These are phyloP conservation scores for Ferrisia virgata DNA, from an alignment of 2,888 invertebrate species.

Conservation along the genomic window DNA sequence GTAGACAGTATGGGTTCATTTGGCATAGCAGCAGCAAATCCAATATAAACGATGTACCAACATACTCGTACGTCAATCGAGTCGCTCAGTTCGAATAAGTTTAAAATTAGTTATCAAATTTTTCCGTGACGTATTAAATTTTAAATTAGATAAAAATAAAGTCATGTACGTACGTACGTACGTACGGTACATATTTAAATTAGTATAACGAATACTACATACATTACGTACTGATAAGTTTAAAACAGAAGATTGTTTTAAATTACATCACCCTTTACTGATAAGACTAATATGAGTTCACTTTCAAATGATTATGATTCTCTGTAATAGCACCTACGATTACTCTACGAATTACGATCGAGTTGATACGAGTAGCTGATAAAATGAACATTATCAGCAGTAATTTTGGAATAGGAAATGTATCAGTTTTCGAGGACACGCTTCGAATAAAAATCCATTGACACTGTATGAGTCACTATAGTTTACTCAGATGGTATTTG, in stretches of 20 bases:
- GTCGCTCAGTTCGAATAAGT: neutral
- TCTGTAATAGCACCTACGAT: too few species aligned
- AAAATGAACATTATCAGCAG: neutral
- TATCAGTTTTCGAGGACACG: neutral
- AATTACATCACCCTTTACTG: neutral
- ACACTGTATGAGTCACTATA: neutral
- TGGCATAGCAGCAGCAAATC: too few species aligned
- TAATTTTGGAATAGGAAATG: neutral
- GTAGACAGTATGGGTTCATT: too few species aligned
- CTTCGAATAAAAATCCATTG: neutral
- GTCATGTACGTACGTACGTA: neutral
- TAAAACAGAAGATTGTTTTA: neutral
- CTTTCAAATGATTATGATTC: neutral
- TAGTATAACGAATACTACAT: neutral
- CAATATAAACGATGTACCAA: too few species aligned
- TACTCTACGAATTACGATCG: neutral
- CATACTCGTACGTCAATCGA: neutral
- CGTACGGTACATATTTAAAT: neutral
- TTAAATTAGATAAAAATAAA: neutral
- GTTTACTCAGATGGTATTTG: conserved; percentile 1
- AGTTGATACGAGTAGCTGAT: neutral
- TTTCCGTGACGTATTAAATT: conserved; percentile 18
- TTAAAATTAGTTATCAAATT: neutral
- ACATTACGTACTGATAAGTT: neutral
- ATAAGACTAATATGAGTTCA: neutral